phyloP scores from a whole-genome alignment of 2,888 invertebrate species.

The Nasonia oneida region DNA sequence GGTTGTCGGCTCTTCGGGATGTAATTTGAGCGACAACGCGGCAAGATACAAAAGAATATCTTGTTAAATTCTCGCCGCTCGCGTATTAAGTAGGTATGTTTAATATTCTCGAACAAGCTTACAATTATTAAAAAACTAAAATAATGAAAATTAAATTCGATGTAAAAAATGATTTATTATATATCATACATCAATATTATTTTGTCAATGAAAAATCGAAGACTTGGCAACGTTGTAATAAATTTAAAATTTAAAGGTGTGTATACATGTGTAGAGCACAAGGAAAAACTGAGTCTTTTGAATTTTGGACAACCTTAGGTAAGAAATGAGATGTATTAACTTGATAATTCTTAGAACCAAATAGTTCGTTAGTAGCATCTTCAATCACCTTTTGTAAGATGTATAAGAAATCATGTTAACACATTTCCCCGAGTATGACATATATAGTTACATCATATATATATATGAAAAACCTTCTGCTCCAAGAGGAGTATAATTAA shows the following conservation, averaged over 20 bases:
- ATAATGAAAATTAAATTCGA: too few species aligned
- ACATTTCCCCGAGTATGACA: too few species aligned
- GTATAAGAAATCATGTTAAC: too few species aligned
- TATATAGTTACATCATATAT: too few species aligned
- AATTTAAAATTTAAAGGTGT: conserved; percentile 24
- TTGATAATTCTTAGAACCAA: neutral
- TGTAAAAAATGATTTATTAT: too few species aligned
- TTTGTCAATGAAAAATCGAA: neutral
- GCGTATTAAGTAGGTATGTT: too few species aligned
- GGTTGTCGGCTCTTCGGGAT: conserved; percentile 6
- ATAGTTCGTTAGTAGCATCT: neutral
- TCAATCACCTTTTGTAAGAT: too few species aligned
- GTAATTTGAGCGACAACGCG: neutral
- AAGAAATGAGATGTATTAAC: neutral
- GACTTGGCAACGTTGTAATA: conserved; percentile 37
- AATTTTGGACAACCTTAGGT: conserved; percentile 35
- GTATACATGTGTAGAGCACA: neutral
- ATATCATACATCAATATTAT: too few species aligned
- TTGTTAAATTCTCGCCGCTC: neutral
- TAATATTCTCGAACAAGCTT: too few species aligned
- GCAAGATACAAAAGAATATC: neutral
- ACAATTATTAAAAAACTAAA: too few species aligned
- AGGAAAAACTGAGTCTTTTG: neutral
- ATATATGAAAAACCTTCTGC: too few species aligned
- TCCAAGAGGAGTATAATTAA: too few species aligned